Conservation (phyloP, 1,140 invertebrate genomes). For the Andricus grossulariae region DNA sequence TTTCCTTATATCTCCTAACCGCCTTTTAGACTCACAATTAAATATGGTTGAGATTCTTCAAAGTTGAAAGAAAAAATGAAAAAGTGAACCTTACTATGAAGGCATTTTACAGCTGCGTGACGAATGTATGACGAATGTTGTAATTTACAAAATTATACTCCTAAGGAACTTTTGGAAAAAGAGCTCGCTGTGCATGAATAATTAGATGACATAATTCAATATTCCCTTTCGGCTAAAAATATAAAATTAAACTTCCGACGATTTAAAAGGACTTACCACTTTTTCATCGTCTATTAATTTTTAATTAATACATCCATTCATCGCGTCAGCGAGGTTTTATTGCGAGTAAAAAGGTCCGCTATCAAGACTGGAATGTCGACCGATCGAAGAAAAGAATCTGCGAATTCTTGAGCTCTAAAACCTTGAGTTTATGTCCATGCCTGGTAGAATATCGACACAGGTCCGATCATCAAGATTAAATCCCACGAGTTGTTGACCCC, state of each 20-base stretch:
- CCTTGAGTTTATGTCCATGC: conserved; percentile 14
- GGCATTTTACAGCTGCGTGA: conserved; percentile 1
- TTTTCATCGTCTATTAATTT: conserved; percentile 13
- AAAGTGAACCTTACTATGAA: neutral
- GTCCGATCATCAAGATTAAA: conserved; percentile 20
- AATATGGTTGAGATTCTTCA: conserved; percentile 12
- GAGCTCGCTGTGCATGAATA: neutral
- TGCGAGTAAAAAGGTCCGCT: conserved; percentile 13
- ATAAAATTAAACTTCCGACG: conserved; percentile 5
- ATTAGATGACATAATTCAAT: neutral
- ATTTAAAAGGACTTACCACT: conserved; percentile 4
- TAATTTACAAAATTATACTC: neutral
- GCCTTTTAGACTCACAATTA: neutral
- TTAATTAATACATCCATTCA: conserved; percentile 29
- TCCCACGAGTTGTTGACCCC: conserved; percentile 22
- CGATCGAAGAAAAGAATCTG: conserved; percentile 29
- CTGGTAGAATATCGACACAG: conserved; percentile 3
- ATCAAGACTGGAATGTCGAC: conserved; percentile 35
- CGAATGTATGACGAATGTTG: neutral
- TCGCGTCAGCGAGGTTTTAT: conserved; percentile 15
- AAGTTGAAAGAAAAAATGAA: neutral
- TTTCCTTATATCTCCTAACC: conserved; percentile 20
- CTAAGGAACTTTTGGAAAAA: neutral
- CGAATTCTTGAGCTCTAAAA: conserved; percentile 23
- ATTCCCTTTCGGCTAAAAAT: neutral